These are phyloP conservation scores for Sebastes kiyomatsui DNA, from an alignment of 2,797 vertebrate species.

Conservation along the genomic window DNA sequence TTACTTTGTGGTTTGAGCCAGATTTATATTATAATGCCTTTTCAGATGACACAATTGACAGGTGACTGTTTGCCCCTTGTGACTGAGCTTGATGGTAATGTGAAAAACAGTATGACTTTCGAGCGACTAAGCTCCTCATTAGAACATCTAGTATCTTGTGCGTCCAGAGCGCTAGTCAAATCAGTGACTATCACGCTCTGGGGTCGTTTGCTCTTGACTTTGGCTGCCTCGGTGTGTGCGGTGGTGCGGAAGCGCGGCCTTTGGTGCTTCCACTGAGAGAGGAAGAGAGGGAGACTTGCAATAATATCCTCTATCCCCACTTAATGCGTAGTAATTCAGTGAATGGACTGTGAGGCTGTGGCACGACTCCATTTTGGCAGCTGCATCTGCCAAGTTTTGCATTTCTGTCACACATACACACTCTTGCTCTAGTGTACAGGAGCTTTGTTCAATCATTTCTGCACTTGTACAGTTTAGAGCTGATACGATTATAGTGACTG, in stretches of 20 bases:
- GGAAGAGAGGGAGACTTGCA: slow-evolving; percentile 54
- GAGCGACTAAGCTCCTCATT: background rate
- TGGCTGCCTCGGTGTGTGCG: slow-evolving; percentile 23
- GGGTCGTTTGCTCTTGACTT: slow-evolving; percentile 8
- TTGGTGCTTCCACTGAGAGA: slow-evolving; percentile 29
- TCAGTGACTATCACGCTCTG: slow-evolving; percentile 18
- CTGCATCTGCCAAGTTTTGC: slow-evolving; percentile 20
- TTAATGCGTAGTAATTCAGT: slow-evolving; percentile 62
- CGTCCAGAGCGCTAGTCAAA: slow-evolving; percentile 12
- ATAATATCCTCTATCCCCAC: slow-evolving; percentile 67
- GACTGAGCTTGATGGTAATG: background rate
- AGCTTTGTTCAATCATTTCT: background rate
- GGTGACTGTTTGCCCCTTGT: slow-evolving; percentile 61
- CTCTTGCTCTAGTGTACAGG: background rate
- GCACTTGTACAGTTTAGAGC: background rate
- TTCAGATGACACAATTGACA: slow-evolving; percentile 64
- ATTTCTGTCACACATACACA: slow-evolving; percentile 38
- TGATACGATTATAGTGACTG: background rate
- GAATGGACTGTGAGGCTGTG: slow-evolving; percentile 55
- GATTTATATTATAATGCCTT: slow-evolving; percentile 67
- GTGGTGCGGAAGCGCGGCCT: slow-evolving; percentile 24
- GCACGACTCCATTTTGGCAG: slow-evolving; percentile 58
- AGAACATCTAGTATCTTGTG: slow-evolving; percentile 4
- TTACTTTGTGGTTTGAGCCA: slow-evolving; percentile 72
- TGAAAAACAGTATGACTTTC: background rate